A percentile compares a stretch with the other conserved stretches of the same genome.
Evolutionary conservation across 1,140 invertebrate genomes (phyloP).

Genomic region (Paraescarpia echinospica): DNA sequence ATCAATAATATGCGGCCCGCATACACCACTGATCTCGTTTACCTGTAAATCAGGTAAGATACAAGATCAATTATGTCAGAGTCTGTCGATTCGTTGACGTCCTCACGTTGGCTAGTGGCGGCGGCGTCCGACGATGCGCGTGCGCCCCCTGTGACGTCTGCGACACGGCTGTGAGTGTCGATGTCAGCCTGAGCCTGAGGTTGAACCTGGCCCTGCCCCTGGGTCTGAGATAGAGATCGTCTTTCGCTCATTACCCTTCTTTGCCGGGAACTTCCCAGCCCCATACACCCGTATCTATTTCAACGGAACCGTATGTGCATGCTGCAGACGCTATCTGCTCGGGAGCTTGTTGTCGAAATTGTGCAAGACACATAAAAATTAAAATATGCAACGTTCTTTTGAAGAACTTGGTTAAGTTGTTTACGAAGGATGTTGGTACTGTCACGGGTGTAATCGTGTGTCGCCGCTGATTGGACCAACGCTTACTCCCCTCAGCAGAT

Average conservation of each 20-base stretch:
- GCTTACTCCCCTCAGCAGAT: background rate
- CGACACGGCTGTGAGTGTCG: background rate
- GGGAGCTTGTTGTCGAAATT: background rate
- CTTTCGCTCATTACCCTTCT: background rate
- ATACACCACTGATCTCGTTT: background rate
- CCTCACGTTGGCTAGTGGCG: background rate
- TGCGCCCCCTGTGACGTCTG: background rate
- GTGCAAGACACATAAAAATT: background rate
- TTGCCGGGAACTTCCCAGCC: background rate
- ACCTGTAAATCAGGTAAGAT: background rate
- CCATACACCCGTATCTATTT: background rate
- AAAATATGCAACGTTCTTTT: background rate
- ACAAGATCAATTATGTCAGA: background rate
- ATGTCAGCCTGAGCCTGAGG: background rate
- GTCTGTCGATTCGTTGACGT: background rate
- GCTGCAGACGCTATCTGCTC: background rate
- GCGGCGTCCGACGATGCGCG: background rate
- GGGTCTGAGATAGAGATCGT: background rate
- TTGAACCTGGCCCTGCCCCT: too few species aligned
- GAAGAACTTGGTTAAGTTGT: background rate
- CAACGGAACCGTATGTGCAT: background rate
- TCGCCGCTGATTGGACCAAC: background rate
- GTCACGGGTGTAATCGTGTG: background rate
- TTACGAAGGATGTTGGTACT: background rate
- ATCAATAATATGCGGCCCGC: too few species aligned